phyloP scores from a whole-genome alignment of 2,113 vertebrate genomes.

The Ophthalmolycus amberensis region DNA sequence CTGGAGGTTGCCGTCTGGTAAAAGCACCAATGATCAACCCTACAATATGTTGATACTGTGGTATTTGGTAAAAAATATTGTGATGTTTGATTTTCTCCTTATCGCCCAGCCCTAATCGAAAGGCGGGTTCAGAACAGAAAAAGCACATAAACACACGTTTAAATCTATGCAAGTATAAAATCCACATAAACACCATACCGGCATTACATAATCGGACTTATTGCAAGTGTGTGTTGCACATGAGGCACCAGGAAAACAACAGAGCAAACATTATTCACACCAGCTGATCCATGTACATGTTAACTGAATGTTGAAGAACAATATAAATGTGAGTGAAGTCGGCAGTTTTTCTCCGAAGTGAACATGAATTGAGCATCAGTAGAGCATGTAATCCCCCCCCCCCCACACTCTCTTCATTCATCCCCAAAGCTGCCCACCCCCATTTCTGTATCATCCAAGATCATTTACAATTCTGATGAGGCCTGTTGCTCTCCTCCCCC shows the following conservation, averaged over 20 bases:
- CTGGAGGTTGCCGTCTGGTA: no score
- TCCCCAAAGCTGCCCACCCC: background rate
- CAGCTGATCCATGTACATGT: background rate
- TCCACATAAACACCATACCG: no score
- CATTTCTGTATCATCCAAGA: constrained; percentile 5
- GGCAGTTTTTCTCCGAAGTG: background rate
- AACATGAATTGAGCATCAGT: background rate
- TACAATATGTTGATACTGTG: no score
- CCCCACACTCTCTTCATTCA: background rate
- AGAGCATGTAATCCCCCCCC: background rate
- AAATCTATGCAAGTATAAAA: no score
- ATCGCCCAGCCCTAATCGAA: no score
- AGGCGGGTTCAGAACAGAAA: no score
- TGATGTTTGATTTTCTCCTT: no score
- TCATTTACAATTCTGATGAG: constrained; percentile 56
- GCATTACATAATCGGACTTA: background rate
- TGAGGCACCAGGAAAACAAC: background rate
- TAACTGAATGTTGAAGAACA: background rate
- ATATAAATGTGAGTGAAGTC: no score
- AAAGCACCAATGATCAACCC: no score
- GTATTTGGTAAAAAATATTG: background rate
- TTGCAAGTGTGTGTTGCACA: background rate
- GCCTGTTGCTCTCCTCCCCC: constrained; percentile 21
- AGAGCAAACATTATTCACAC: no score
- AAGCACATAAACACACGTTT: no score